Conservation (phyloP, 2,888 invertebrate species). For the Ornithoptera priamus region DNA sequence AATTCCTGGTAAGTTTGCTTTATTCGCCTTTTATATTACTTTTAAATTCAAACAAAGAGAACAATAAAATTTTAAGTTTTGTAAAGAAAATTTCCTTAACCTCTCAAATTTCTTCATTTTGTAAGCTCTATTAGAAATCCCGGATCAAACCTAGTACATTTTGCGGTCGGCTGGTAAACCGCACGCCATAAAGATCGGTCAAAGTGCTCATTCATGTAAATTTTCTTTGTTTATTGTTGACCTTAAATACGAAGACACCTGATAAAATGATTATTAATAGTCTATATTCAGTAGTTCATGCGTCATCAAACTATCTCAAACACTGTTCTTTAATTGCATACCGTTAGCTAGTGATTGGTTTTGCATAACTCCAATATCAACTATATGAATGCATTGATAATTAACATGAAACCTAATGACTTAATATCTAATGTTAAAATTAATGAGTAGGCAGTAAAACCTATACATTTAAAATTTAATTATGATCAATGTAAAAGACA, state of each 20-base stretch:
- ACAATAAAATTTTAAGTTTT: not conserved
- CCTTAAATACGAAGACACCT: slow-evolving; percentile 14
- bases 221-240: slow-evolving; percentile 26
- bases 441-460: too few relatives aligned
- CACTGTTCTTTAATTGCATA: slow-evolving; percentile 26
- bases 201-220: slow-evolving; percentile 20
- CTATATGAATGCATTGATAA: slow-evolving; percentile 16
- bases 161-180: slow-evolving; percentile 28
- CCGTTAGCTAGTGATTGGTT: slow-evolving; percentile 25
- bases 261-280: slow-evolving; percentile 31
- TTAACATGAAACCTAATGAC: slow-evolving; percentile 1
- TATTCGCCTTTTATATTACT: not conserved
- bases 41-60: not conserved
- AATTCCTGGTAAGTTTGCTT: slow-evolving; percentile 79
- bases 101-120: slow-evolving; percentile 15
- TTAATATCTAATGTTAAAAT: not conserved
- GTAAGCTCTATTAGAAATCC: not conserved
- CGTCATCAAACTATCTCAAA: slow-evolving; percentile 32
- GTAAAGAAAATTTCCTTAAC: not conserved
- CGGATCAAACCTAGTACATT: slow-evolving; percentile 29
- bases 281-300: slow-evolving; percentile 27
- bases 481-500: too few relatives aligned
- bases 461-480: too few relatives aligned
- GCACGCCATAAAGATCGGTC: slow-evolving; percentile 27
- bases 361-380: slow-evolving; percentile 20